Evolutionary conservation across 2,888 invertebrate genomes (phyloP), one percentile per base, ranked within the genome.

Genomic region (Megaustenia siamemsis): DNA sequence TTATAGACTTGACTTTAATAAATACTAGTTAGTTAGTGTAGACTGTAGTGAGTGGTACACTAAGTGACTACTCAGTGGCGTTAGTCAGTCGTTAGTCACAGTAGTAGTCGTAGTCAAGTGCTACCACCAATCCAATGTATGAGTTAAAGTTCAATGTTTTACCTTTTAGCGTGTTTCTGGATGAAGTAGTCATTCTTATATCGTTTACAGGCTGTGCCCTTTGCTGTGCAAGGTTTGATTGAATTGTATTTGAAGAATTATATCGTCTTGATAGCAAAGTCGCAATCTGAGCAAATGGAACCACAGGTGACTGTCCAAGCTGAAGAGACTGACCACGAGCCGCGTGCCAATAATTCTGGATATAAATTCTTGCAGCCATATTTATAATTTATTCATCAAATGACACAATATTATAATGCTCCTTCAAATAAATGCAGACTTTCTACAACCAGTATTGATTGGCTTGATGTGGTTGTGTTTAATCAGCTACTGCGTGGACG

Each of bases 381-480:
- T 60, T 77, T 77, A 77, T 28, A 21, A 18, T 77, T 28, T n/a
- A n/a, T n/a, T n/a, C n/a, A n/a, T 77, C 24, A 40, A 56, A 24
- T 60, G 35, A 45, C 60, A 18, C 40, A 60, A 38, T 0, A 45
- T 71, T 71, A 12, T 4, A 43, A 43, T 71, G 1, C 1, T n/a
- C 49, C 71, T 71, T 8, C 45, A 73, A 45, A 12, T 73, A 28
- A 49, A 32, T 49, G 71, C 24, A 43, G 28, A 73, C 49, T 49
- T 73, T n/a, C 32, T 49, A 49, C 28, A 18, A 49, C 73, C 18
- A 49, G 49, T 45, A 8, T 43, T 73, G 15, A 21, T 5, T 69
- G 43, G 49, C 45, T 73, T 32, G 32, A 18, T 1, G 10, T 49
- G 18, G 49, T 49, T 49, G 15, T 73, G 21, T 49, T 45, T 32